A percentile compares a stretch with the other conserved stretches of the same genome.
Evolutionary conservation across 2,888 invertebrate species (phyloP).

Genomic region (Drosophila eohydei): DNA sequence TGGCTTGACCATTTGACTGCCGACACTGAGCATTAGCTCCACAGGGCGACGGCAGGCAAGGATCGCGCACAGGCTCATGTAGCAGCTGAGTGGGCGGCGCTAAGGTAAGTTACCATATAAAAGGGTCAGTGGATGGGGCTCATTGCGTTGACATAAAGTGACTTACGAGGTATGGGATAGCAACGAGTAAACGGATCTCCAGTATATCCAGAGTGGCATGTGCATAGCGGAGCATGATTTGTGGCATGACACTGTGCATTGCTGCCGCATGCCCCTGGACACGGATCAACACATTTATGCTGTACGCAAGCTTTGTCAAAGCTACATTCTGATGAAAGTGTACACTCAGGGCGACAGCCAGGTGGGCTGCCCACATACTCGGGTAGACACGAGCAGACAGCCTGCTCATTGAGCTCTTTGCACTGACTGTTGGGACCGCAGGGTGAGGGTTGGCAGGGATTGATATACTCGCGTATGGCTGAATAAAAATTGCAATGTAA

Average conservation of each 20-base stretch:
- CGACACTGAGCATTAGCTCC: slow-evolving; percentile 89
- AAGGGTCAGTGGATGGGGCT: slow-evolving; percentile 43
- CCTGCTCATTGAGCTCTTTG: slow-evolving; percentile 88
- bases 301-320: slow-evolving; percentile 88
- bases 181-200: slow-evolving; percentile 90
- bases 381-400: slow-evolving; percentile 89
- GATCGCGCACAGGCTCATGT: slow-evolving; percentile 84
- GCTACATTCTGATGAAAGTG: slow-evolving; percentile 88
- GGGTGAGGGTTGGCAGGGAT: slow-evolving; percentile 87
- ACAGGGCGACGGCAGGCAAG: slow-evolving; percentile 89
- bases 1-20: slow-evolving; percentile 87
- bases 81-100: slow-evolving; percentile 71
- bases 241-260: slow-evolving; percentile 89
- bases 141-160: slow-evolving; percentile 82
- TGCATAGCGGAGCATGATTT: slow-evolving; percentile 90
- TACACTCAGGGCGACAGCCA: slow-evolving; percentile 90
- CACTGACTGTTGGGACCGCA: slow-evolving; percentile 93
- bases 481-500: slow-evolving; percentile 21
- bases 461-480: slow-evolving; percentile 76
- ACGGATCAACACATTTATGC: slow-evolving; percentile 90
- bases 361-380: slow-evolving; percentile 90
- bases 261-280: slow-evolving; percentile 89
- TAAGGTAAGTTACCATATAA: slow-evolving; percentile 34
- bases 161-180: slow-evolving; percentile 85
- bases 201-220: slow-evolving; percentile 88